Conservation (phyloP, 2,888 invertebrate genomes). For the Meloe dianella region DNA sequence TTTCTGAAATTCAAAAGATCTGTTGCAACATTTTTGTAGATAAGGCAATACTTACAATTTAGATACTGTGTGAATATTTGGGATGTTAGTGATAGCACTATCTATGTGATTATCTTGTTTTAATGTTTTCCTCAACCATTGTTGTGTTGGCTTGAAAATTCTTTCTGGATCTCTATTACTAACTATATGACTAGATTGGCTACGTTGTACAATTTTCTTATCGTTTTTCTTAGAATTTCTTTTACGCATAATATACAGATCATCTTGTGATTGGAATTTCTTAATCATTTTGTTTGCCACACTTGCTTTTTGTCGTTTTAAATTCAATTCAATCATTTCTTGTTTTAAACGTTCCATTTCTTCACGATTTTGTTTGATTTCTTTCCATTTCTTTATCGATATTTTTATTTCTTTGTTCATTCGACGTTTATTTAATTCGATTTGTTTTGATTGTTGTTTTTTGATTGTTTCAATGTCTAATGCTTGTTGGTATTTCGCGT, state of each 20-base stretch:
- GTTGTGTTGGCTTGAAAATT: constrained; percentile 54
- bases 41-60: constrained; percentile 47
- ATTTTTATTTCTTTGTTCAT: constrained; percentile 45
- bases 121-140: constrained; percentile 47
- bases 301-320: constrained; percentile 27
- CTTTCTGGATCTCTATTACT: constrained; percentile 52
- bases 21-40: too few species aligned
- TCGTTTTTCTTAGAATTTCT: constrained; percentile 34
- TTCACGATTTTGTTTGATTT: constrained; percentile 28
- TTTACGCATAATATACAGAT: constrained; percentile 47
- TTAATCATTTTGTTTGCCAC: constrained; percentile 55
- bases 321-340: constrained; percentile 27
- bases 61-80: constrained; percentile 38
- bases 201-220: constrained; percentile 34
- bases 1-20: constrained; percentile 36
- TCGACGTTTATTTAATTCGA: constrained; percentile 41
- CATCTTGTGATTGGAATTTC: constrained; percentile 54
- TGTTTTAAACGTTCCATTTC: constrained; percentile 32
- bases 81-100: constrained; percentile 18
- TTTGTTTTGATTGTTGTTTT: constrained; percentile 34
- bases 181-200: constrained; percentile 39
- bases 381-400: constrained; percentile 44
- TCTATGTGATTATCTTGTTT: constrained; percentile 17
- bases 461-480: constrained; percentile 35
- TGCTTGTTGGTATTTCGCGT: constrained; percentile 52